phyloP scores from a whole-genome alignment of 2,888 invertebrate genomes.

The Petrophora chlorosata region DNA sequence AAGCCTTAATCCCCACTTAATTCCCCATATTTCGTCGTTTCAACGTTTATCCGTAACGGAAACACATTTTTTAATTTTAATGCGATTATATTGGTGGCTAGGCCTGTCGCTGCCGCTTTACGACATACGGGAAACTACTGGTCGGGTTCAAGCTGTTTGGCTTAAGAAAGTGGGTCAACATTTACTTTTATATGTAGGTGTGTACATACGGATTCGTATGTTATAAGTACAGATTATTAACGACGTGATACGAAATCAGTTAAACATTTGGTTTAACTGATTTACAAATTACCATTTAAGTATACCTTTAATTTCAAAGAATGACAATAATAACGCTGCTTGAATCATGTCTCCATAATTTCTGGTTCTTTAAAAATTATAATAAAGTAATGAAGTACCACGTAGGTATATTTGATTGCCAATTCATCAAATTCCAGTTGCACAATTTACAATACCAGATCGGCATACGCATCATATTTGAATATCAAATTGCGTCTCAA shows the following conservation, averaged over 20 bases:
- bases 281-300: too few relatives aligned
- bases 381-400: too few relatives aligned
- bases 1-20: constrained; percentile 72
- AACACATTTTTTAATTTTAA: constrained; percentile 59
- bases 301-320: too few relatives aligned
- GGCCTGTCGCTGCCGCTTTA: constrained; percentile 12
- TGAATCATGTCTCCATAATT: too few relatives aligned
- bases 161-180: constrained; percentile 3
- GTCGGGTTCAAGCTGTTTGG: constrained; percentile 3
- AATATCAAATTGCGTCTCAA: constrained; percentile 17
- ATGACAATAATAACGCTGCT: too few relatives aligned
- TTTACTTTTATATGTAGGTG: too few relatives aligned
- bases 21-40: constrained; percentile 70
- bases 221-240: too few relatives aligned
- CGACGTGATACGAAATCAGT: too few relatives aligned
- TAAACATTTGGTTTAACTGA: too few relatives aligned
- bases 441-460: constrained; percentile 10
- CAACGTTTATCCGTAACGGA: constrained; percentile 58
- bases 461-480: constrained; percentile 13
- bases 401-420: neutral
- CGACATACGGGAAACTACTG: constrained; percentile 6
- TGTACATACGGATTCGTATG: too few relatives aligned
- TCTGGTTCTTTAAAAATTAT: too few relatives aligned
- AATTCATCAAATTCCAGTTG: constrained; percentile 27
- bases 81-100: constrained; percentile 41